A percentile compares a stretch with the other conserved stretches of the same genome.
Evolutionary conservation across 2,113 vertebrate species (phyloP).

Genomic region (Lophochroa leadbeateri): DNA sequence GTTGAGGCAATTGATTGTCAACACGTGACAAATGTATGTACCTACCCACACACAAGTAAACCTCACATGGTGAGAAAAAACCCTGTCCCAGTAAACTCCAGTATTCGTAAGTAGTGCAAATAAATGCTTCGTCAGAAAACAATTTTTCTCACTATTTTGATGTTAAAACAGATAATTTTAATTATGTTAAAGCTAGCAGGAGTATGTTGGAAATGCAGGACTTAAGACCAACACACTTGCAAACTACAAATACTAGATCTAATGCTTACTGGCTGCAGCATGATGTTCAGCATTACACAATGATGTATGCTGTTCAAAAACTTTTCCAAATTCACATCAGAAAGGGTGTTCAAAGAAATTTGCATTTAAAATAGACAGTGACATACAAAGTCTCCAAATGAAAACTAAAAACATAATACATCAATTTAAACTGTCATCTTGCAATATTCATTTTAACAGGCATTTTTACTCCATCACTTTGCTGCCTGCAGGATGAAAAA

Average conservation of each 20-base stretch:
- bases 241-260: constrained; percentile 32
- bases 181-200: constrained; percentile 54
- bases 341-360: constrained; percentile 30
- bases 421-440: constrained; percentile 24
- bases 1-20: constrained; percentile 70
- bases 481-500: constrained; percentile 34
- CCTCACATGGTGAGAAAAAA: constrained; percentile 63
- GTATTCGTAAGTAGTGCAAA: constrained; percentile 73
- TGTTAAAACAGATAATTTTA: constrained; percentile 37
- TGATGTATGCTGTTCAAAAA: background rate
- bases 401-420: constrained; percentile 21
- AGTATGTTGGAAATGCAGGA: constrained; percentile 26
- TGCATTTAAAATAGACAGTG: constrained; percentile 10
- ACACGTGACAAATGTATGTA: constrained; percentile 69
- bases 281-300: constrained; percentile 25
- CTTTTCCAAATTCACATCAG: constrained; percentile 15
- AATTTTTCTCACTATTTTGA: constrained; percentile 48
- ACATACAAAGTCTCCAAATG: constrained; percentile 2
- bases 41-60: constrained; percentile 63
- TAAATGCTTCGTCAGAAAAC: constrained; percentile 53
- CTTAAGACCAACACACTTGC: constrained; percentile 45
- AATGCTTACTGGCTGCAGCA: constrained; percentile 55
- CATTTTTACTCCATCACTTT: constrained; percentile 24
- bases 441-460: background rate
- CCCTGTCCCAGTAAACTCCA: constrained; percentile 65